These are phyloP conservation scores for Polietes domitor DNA, from an alignment of 2,888 invertebrate species.

Conservation along the genomic window DNA sequence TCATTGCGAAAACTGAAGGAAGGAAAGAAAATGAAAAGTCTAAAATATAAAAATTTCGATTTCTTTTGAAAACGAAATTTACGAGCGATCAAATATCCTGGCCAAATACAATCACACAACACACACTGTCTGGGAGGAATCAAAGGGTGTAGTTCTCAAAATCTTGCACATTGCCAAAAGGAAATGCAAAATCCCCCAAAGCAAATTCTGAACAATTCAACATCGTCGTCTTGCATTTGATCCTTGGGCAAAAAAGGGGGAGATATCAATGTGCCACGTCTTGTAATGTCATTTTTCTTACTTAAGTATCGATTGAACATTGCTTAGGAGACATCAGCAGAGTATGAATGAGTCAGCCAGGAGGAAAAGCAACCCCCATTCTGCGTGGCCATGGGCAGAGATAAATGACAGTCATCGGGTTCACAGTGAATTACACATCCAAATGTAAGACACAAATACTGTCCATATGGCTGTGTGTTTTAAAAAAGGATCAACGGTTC, in stretches of 20 bases:
- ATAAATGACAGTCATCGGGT: constrained; percentile 72
- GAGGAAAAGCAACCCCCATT: constrained; percentile 49
- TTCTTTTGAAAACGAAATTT: constrained; percentile 70
- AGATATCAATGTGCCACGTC: constrained; percentile 77
- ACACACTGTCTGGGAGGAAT: no score
- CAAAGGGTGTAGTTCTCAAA: no score
- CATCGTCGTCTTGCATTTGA: constrained; percentile 58
- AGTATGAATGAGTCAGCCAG: no score
- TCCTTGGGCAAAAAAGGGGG: constrained; percentile 66
- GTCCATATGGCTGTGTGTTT: constrained; percentile 47
- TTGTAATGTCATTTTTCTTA: constrained; percentile 76
- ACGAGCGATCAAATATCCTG: constrained; percentile 77
- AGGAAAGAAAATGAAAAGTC: constrained; percentile 22
- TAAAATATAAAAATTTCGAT: constrained; percentile 62
- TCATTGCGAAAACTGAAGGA: constrained; percentile 54
- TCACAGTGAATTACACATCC: constrained; percentile 77
- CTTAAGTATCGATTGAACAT: constrained; percentile 40
- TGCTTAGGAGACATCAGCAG: no score
- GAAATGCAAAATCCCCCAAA: no score
- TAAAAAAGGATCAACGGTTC: constrained; percentile 66
- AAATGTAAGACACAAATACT: constrained; percentile 78
- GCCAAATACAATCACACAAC: no score
- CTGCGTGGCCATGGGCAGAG: no score
- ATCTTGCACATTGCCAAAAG: constrained; percentile 58
- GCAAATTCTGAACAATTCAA: constrained; percentile 44